A percentile compares a stretch with the other conserved stretches of the same genome.
Conservation (phyloP, 2,888 invertebrate species). For the Molorchus minor region DNA sequence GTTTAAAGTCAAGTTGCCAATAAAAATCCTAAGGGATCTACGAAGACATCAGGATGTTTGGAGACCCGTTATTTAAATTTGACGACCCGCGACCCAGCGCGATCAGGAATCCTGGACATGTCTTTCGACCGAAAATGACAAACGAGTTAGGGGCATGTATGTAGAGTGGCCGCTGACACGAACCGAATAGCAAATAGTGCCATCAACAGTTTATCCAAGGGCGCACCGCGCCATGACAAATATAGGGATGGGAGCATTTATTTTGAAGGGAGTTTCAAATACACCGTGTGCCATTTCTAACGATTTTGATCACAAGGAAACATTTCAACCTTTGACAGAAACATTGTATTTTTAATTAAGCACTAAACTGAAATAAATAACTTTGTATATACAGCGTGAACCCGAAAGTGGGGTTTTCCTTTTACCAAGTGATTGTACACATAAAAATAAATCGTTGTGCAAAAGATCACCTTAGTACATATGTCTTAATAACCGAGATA, state of each 20-base stretch:
- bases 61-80: conserved; percentile 42
- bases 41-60: conserved; percentile 38
- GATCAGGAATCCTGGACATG: conserved; percentile 37
- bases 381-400: no score
- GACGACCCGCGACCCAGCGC: conserved; percentile 35
- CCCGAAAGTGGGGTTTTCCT: no score
- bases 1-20: conserved; percentile 36
- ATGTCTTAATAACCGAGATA: no score
- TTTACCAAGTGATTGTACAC: no score
- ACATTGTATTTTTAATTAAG: no score
- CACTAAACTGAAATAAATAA: no score
- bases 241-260: conserved; percentile 33
- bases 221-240: background rate
- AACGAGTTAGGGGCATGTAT: conserved; percentile 46
- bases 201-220: conserved; percentile 44
- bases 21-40: conserved; percentile 39
- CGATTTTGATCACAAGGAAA: no score
- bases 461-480: no score
- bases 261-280: background rate
- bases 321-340: no score
- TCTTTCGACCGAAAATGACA: conserved; percentile 43
- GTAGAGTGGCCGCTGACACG: conserved; percentile 44
- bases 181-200: conserved; percentile 47
- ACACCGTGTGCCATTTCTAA: no score
- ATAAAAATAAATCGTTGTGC: no score